Percentiles rank a stretch among this genome's conserved stretches.
These are phyloP conservation scores for Caenorhabditis japonica DNA, from an alignment of 2,888 invertebrate genomes.

Conservation along the genomic window DNA sequence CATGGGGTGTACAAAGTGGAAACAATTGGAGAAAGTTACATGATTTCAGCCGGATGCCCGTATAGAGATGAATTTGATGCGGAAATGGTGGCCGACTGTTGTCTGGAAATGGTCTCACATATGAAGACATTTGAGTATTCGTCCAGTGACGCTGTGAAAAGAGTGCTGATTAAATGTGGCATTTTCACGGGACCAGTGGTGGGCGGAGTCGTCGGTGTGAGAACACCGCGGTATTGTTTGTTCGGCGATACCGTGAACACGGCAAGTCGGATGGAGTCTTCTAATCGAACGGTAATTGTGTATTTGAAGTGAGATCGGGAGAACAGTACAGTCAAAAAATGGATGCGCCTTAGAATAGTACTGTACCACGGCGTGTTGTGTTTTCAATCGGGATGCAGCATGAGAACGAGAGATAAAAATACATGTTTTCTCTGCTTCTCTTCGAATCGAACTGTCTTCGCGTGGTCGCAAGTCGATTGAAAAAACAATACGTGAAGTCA, in stretches of 20 bases:
- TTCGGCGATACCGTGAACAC: conserved; percentile 72
- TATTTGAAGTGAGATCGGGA: not conserved
- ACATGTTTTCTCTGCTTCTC: too few species aligned
- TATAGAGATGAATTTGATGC: conserved; percentile 61
- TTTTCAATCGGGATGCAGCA: too few species aligned
- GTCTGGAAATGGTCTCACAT: conserved; percentile 62
- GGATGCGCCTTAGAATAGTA: too few species aligned
- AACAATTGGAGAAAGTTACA: conserved; percentile 69
- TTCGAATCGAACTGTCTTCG: too few species aligned
- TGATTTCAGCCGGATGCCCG: conserved; percentile 69
- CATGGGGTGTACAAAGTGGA: conserved; percentile 85
- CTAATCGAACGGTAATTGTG: conserved; percentile 60
- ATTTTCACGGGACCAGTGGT: conserved; percentile 64
- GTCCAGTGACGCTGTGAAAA: conserved; percentile 43
- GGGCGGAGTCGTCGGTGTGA: conserved; percentile 67
- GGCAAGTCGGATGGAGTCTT: conserved; percentile 67
- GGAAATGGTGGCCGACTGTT: conserved; percentile 65
- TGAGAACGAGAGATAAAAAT: too few species aligned
- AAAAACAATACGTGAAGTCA: too few species aligned
- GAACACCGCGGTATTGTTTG: conserved; percentile 68
- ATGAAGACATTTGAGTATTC: conserved; percentile 54
- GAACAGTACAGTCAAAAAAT: too few species aligned
- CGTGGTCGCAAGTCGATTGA: too few species aligned
- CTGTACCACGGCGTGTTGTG: too few species aligned
- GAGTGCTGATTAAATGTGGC: conserved; percentile 59